phyloP scores from a whole-genome alignment of 64 coral and sea anemone species.

The Hydrozoanthus tunicans region DNA sequence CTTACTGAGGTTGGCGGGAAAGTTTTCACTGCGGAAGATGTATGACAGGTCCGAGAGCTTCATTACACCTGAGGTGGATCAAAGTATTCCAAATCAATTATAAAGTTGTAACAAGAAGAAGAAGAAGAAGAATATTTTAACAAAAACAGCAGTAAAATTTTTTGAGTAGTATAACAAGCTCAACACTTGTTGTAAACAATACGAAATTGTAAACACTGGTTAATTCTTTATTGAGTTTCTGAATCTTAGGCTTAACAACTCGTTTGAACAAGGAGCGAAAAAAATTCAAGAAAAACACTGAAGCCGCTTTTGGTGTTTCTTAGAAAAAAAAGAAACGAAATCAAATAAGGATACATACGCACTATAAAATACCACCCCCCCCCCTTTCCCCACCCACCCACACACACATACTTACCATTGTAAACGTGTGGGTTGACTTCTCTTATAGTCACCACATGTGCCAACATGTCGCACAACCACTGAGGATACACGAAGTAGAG shows the following conservation, averaged over 20 bases:
- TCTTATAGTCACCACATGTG: constrained; percentile 93
- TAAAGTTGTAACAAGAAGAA: background rate
- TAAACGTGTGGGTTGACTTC: constrained; percentile 98
- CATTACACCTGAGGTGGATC: constrained; percentile 77
- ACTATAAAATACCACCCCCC: background rate
- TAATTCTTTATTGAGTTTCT: too few relatives aligned
- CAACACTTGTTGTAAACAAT: too few relatives aligned
- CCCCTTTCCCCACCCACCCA: background rate
- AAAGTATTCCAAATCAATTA: background rate
- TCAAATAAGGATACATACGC: background rate
- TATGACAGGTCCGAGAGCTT: constrained; percentile 94
- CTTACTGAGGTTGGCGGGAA: constrained; percentile 89
- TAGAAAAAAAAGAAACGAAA: too few relatives aligned
- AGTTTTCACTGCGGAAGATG: constrained; percentile 92
- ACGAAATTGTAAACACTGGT: too few relatives aligned
- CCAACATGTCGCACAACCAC: constrained; percentile 99
- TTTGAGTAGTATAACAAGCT: too few relatives aligned
- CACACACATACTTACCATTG: constrained; percentile 68
- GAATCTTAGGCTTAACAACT: too few relatives aligned
- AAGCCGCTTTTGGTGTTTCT: too few relatives aligned
- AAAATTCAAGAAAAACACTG: too few relatives aligned
- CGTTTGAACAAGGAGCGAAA: too few relatives aligned
- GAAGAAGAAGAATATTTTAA: too few relatives aligned
- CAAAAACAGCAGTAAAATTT: too few relatives aligned
- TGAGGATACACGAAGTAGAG: constrained; percentile 96